Percentiles rank a stretch among this genome's conserved stretches.
Conservation (phyloP, 2,888 invertebrate genomes). For the Drosophila niveifrons region DNA sequence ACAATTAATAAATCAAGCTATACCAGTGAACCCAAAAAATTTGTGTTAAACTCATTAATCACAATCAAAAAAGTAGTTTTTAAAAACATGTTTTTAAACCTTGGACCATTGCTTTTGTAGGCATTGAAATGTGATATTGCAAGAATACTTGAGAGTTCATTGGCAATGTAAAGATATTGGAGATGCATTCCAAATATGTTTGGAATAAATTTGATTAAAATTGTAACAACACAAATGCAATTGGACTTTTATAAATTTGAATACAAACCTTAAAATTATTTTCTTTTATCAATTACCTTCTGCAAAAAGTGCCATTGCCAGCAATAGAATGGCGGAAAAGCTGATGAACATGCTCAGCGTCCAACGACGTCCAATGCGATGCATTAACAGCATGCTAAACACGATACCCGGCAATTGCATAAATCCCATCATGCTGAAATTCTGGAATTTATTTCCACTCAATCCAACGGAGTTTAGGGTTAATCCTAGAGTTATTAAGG, state of each 20-base stretch:
- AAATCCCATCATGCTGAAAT: conserved; percentile 87
- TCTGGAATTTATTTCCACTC: conserved; percentile 90
- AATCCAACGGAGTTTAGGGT: conserved; percentile 91
- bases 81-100: conserved; percentile 2
- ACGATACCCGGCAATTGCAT: conserved; percentile 91
- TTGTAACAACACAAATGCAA: no score
- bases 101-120: background rate
- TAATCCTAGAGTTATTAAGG: conserved; percentile 91
- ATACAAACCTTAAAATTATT: no score
- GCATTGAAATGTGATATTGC: background rate
- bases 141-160: background rate
- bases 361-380: conserved; percentile 88
- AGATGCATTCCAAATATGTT: no score
- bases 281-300: conserved; percentile 29
- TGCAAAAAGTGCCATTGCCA: conserved; percentile 64
- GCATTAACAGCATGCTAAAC: conserved; percentile 88
- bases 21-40: background rate
- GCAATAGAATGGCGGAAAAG: conserved; percentile 86
- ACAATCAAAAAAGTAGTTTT: background rate
- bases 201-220: no score
- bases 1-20: no score
- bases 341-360: conserved; percentile 87
- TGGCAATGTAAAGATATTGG: background rate
- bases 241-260: no score
- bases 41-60: background rate